Evolutionary conservation across 2,113 vertebrate species (phyloP).

Genomic region (Arizona elegans): DNA sequence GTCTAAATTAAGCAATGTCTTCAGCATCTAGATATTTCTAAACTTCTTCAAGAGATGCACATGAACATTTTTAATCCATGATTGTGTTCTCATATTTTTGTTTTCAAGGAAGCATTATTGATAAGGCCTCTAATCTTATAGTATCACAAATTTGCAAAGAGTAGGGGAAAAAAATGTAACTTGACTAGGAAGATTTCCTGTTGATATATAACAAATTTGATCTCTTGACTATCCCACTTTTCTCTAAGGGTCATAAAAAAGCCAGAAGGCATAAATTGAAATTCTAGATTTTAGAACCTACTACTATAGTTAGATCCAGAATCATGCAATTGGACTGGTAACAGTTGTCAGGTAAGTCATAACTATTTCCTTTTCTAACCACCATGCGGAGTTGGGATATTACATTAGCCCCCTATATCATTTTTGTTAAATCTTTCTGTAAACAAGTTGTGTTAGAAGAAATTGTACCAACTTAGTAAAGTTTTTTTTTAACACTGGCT

Average conservation of each 20-base stretch:
- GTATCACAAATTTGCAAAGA: background rate
- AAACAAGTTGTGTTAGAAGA: background rate
- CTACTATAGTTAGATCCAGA: background rate
- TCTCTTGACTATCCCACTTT: background rate
- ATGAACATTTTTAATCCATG: background rate
- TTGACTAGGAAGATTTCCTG: background rate
- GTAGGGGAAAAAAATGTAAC: background rate
- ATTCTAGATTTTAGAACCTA: background rate
- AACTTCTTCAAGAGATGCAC: background rate
- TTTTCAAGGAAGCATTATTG: background rate
- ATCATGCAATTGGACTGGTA: no score
- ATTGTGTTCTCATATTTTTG: background rate
- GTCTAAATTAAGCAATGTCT: background rate
- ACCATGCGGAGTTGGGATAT: background rate
- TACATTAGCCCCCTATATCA: accelerated
- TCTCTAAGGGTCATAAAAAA: accelerated
- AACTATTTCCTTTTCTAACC: accelerated
- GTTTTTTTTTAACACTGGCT: background rate
- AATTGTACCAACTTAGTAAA: conserved; percentile 36
- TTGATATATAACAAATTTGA: background rate
- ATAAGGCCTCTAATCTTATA: background rate
- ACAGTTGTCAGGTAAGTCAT: background rate
- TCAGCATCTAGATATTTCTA: background rate
- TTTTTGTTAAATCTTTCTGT: background rate
- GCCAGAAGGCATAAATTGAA: background rate